A percentile compares a stretch with the other conserved stretches of the same genome.
These are phyloP conservation scores for Drosophila peninsularis DNA, from an alignment of 2,888 invertebrate species.

Conservation along the genomic window DNA sequence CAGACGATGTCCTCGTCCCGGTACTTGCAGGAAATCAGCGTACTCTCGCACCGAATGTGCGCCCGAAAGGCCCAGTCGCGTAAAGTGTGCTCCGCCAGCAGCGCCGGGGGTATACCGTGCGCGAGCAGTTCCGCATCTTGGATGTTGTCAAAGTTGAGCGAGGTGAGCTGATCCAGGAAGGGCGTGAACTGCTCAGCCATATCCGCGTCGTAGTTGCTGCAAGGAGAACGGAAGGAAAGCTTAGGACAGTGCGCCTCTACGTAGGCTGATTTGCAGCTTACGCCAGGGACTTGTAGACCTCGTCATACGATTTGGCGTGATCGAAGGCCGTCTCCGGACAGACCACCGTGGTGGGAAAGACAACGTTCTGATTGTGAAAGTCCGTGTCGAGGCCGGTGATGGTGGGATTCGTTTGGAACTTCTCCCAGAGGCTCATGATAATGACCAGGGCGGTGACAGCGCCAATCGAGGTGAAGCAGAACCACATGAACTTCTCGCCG, in stretches of 20 bases:
- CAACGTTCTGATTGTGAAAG: conserved; percentile 92
- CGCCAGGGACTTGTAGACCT: conserved; percentile 79
- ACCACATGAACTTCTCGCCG: conserved; percentile 94
- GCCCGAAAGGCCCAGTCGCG: conserved; percentile 79
- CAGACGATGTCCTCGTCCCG: conserved; percentile 89
- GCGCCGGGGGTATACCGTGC: conserved; percentile 58
- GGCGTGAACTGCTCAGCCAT: conserved; percentile 68
- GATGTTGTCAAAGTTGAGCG: conserved; percentile 84
- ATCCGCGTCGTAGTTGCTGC: conserved; percentile 74
- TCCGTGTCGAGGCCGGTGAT: conserved; percentile 92
- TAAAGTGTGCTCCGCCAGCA: conserved; percentile 68
- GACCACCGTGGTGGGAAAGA: conserved; percentile 90
- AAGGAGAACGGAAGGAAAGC: neutral
- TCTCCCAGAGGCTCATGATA: conserved; percentile 91
- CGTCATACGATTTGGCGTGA: conserved; percentile 82
- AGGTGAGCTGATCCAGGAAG: conserved; percentile 84
- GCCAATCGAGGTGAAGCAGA: conserved; percentile 89
- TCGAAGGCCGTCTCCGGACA: conserved; percentile 87
- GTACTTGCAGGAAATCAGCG: conserved; percentile 88
- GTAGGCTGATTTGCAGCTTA: conserved; percentile 45
- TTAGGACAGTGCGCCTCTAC: neutral
- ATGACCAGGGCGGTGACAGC: conserved; percentile 90
- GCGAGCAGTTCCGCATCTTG: conserved; percentile 68
- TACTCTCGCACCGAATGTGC: conserved; percentile 86
- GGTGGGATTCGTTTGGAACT: conserved; percentile 93